These are phyloP conservation scores for Ferdinandea cuprea DNA, from an alignment of 2,888 invertebrate genomes.

Conservation along the genomic window DNA sequence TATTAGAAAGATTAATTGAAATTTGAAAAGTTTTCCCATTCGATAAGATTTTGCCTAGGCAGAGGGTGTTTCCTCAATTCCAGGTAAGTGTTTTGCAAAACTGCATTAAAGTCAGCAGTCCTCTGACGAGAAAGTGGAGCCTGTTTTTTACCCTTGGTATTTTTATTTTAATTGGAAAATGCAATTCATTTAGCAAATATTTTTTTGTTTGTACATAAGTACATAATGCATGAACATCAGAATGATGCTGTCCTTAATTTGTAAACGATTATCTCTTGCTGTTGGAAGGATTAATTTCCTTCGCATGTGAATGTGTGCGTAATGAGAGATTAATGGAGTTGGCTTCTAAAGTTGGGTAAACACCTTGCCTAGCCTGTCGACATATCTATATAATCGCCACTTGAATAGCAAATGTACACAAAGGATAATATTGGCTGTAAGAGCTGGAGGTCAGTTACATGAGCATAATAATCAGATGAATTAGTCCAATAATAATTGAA, in stretches of 20 bases:
- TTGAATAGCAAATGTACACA: not conserved
- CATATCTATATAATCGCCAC: not conserved
- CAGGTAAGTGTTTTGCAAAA: constrained; percentile 4
- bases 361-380: constrained; percentile 21
- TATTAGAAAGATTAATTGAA: constrained; percentile 64
- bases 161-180: constrained; percentile 1
- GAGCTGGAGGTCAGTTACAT: constrained; percentile 4
- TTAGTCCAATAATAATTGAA: constrained; percentile 10
- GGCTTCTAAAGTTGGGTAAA: constrained; percentile 8
- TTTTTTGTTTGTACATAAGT: no score
- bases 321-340: constrained; percentile 56
- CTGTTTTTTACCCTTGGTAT: not conserved
- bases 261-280: constrained; percentile 26
- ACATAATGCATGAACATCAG: no score
- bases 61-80: not conserved
- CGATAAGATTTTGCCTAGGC: not conserved
- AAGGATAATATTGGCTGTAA: not conserved
- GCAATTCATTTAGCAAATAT: constrained; percentile 18
- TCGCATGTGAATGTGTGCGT: not conserved
- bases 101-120: not conserved
- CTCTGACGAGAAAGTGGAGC: not conserved
- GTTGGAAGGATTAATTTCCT: constrained; percentile 6
- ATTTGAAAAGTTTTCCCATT: constrained; percentile 61
- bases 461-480: constrained; percentile 38
- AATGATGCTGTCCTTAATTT: constrained; percentile 24